Percentiles rank a stretch among this genome's conserved stretches.
These are phyloP conservation scores for Andrena marginata DNA, from an alignment of 2,888 invertebrate species.

Conservation along the genomic window DNA sequence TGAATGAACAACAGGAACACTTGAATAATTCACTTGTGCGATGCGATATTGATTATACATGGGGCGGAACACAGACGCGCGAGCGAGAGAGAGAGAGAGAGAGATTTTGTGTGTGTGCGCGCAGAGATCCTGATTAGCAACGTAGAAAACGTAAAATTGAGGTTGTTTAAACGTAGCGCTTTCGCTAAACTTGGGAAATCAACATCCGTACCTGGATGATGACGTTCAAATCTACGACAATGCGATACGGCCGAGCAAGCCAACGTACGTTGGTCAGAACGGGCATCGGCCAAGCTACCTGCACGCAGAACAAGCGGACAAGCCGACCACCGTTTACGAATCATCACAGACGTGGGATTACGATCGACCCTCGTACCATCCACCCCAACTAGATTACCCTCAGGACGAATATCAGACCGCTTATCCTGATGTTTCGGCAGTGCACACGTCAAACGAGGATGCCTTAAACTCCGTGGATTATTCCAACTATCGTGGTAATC, in stretches of 20 bases:
- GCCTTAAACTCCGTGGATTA: conserved; percentile 79
- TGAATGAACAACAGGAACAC: not conserved
- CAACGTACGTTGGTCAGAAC: conserved; percentile 81
- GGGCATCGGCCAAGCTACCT: conserved; percentile 57
- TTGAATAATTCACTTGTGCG: too few species aligned
- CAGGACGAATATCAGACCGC: conserved; percentile 78
- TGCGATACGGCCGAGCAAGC: conserved; percentile 77
- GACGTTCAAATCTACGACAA: conserved; percentile 84
- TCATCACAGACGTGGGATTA: conserved; percentile 59
- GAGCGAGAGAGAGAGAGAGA: too few species aligned
- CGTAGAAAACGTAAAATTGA: conserved; percentile 30
- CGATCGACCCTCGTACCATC: conserved; percentile 70
- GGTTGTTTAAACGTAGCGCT: conserved; percentile 75
- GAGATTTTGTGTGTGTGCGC: not conserved
- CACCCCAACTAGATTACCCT: conserved; percentile 78
- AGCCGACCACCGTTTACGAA: conserved; percentile 71
- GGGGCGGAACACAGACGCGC: too few species aligned
- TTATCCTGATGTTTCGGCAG: conserved; percentile 76
- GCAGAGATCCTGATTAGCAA: not conserved
- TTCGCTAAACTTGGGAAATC: conserved; percentile 81
- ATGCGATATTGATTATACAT: too few species aligned
- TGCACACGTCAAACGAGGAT: conserved; percentile 83
- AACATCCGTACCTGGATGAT: conserved; percentile 85
- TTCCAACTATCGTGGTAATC: conserved; percentile 83
- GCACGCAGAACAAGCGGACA: conserved; percentile 66